phyloP scores from a whole-genome alignment of 2,888 invertebrate genomes.

The Furcula furcula region DNA sequence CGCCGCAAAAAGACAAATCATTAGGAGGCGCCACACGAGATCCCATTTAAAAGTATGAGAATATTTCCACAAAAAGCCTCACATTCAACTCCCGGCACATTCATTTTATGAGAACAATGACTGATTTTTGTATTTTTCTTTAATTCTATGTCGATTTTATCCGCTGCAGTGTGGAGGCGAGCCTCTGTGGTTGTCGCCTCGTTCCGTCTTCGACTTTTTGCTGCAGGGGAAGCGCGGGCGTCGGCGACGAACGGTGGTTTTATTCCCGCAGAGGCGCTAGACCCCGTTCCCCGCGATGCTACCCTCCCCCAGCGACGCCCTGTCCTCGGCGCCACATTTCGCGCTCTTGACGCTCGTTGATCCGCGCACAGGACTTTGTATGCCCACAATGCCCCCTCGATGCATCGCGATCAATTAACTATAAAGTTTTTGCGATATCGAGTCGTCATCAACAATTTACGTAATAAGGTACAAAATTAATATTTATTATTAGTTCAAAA shows the following conservation, averaged over 20 bases:
- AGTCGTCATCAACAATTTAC: background rate
- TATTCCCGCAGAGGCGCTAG: constrained; percentile 56
- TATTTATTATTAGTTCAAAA: background rate
- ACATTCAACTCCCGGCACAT: constrained; percentile 81
- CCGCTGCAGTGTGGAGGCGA: constrained; percentile 71
- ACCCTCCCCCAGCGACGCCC: constrained; percentile 27
- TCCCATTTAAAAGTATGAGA: constrained; percentile 81
- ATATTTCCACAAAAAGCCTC: constrained; percentile 81
- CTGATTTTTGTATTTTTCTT: constrained; percentile 81
- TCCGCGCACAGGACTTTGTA: constrained; percentile 33
- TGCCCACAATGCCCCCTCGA: constrained; percentile 39
- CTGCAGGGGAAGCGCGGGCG: constrained; percentile 64
- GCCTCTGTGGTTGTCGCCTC: constrained; percentile 73
- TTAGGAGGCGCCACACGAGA: constrained; percentile 82
- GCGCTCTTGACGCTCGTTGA: constrained; percentile 45
- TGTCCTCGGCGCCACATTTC: constrained; percentile 62
- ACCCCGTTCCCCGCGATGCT: constrained; percentile 31
- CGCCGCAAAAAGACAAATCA: constrained; percentile 79
- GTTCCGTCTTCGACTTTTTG: constrained; percentile 77
- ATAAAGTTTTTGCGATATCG: background rate
- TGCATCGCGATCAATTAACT: constrained; percentile 21
- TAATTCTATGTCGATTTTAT: constrained; percentile 82
- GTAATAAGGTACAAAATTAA: background rate
- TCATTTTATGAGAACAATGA: constrained; percentile 82
- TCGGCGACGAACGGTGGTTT: constrained; percentile 64